A percentile compares a stretch with the other conserved stretches of the same genome.
These are phyloP conservation scores for Drosophila ogumai DNA, from an alignment of 1,140 invertebrate species.

Conservation along the genomic window DNA sequence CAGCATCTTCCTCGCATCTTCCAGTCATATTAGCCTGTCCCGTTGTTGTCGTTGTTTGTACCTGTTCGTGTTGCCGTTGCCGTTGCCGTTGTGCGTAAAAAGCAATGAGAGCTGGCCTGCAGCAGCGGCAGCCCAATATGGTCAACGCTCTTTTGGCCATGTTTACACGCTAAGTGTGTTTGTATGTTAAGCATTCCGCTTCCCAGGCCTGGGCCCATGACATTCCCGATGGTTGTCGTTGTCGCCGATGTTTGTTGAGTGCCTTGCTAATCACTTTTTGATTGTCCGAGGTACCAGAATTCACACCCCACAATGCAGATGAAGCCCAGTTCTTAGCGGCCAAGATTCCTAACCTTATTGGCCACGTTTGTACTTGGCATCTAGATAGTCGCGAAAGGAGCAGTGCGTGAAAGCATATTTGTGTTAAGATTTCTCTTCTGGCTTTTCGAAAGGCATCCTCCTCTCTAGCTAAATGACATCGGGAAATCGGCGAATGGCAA, in stretches of 20 bases:
- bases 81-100: constrained; percentile 58
- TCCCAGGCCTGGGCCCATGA: constrained; percentile 64
- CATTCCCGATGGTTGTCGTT: constrained; percentile 51
- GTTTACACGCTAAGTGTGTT: constrained; percentile 82
- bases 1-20: constrained; percentile 42
- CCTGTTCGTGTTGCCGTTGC: constrained; percentile 38
- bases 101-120: constrained; percentile 49
- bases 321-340: background rate
- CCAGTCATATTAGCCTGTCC: constrained; percentile 79
- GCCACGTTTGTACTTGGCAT: constrained; percentile 37
- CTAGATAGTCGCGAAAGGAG: constrained; percentile 50
- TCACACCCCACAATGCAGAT: constrained; percentile 38
- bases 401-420: constrained; percentile 79
- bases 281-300: constrained; percentile 40
- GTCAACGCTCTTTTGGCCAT: constrained; percentile 82
- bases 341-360: constrained; percentile 24
- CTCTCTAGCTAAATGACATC: constrained; percentile 30
- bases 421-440: constrained; percentile 52
- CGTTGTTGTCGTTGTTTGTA: constrained; percentile 52
- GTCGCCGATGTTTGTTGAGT: constrained; percentile 47
- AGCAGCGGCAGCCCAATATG: constrained; percentile 60
- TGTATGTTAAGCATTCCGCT: constrained; percentile 71
- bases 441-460: constrained; percentile 50
- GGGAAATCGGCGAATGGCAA: constrained; percentile 58
- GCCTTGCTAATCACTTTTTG: constrained; percentile 62